Percentiles rank a stretch among this genome's conserved stretches.
These are phyloP conservation scores for Panagrolaimus sp. DNA, from an alignment of 1,140 invertebrate genomes.

Conservation along the genomic window DNA sequence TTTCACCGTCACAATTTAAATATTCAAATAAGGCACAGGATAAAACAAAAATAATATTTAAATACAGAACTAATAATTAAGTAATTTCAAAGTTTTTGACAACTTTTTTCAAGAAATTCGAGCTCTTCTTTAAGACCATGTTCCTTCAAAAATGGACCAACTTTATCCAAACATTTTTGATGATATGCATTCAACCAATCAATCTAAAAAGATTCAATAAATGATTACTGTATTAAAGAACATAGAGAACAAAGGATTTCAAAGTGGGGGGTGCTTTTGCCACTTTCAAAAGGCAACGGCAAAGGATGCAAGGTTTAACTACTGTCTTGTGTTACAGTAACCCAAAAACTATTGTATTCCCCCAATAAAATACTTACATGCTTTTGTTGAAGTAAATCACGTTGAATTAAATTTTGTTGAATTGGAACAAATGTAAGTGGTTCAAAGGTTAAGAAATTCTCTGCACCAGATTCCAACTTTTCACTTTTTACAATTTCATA, in stretches of 20 bases:
- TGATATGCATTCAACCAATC: conserved; percentile 54
- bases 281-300: too few relatives aligned
- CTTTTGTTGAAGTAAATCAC: conserved; percentile 70
- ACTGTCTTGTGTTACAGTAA: too few relatives aligned
- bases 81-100: too few relatives aligned
- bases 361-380: conserved; percentile 66
- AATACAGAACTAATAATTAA: too few relatives aligned
- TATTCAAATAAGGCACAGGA: too few relatives aligned
- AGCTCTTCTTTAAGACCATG: conserved; percentile 39
- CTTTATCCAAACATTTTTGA: conserved; percentile 41
- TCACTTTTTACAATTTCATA: conserved; percentile 71
- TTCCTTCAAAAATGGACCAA: conserved; percentile 39
- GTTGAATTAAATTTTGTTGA: conserved; percentile 76
- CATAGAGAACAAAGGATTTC: too few relatives aligned
- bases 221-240: too few relatives aligned
- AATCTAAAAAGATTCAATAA: conserved; percentile 52
- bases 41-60: too few relatives aligned
- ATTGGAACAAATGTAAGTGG: conserved; percentile 87
- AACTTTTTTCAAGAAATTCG: conserved; percentile 38
- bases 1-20: too few relatives aligned
- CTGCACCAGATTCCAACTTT: conserved; percentile 64
- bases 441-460: conserved; percentile 78
- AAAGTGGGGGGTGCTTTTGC: too few relatives aligned
- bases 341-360: too few relatives aligned
- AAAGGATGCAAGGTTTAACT: too few relatives aligned